Base-by-base conservation (phyloP, 1,140 invertebrate genomes). In the Neoseiulus cucumeris region DNA sequence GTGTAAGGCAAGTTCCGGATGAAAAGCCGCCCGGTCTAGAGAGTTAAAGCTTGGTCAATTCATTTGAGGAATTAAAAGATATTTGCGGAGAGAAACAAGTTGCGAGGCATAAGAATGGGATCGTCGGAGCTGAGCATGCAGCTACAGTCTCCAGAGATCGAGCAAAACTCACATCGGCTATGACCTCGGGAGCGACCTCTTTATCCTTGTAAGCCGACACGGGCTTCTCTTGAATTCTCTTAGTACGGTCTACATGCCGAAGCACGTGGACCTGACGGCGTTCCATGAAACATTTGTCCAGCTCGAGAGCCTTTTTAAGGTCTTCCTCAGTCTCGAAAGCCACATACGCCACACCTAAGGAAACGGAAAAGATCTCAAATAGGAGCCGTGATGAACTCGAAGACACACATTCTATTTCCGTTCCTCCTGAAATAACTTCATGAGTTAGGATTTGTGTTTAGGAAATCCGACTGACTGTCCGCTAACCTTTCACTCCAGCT, bases 1-100 rank as follows among this genome's bases (percentile, higher is more conserved):
- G 84, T 82, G 74, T 95, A 98, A 0, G 89, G 76, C 18, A 99
- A 77, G 80, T 99, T 99, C 69, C 96, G 79, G 12, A 97, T 79
- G 81, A 93, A 99, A 69, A 99, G 86, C 69, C 87, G 82, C 1
- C 95, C 95, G 70, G 91, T 91, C 75, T 76, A 69, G 66, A 68
- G n/a, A n/a, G n/a, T n/a, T 69, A 18, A 64, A 4, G 51, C 65
- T 18, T 33, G 66, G 17, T 67, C 65, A 47, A 66, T 42, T 18
- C 28, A n/a, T n/a, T n/a, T 44, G 22, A 4, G 7, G 17, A 22
- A 30, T 44, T 33, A 42, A 18, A 7, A 14, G 28, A 39, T 0
- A 65, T 20, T 25, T 0, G 41, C 14, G 0, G 7, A 17, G 14
- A 65, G 1, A 55, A 51, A n/a, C 7, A 51, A 66, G 9, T 41